phyloP scores from a whole-genome alignment of 2,797 vertebrate genomes.

The Enteromius radiatus region DNA sequence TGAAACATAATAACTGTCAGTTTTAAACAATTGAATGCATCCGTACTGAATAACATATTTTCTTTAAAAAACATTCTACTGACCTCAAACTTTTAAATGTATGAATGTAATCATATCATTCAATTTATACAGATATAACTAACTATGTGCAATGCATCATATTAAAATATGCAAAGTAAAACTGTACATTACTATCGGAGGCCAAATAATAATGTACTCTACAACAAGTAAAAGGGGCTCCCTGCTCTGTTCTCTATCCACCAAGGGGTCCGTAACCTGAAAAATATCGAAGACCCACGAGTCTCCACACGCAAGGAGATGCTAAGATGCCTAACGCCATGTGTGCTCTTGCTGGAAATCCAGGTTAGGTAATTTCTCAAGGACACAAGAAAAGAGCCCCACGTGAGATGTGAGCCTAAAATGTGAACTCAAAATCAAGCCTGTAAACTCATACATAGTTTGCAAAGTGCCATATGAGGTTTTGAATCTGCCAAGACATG shows the following conservation, averaged over 20 bases:
- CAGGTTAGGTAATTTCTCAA: slow-evolving; percentile 35
- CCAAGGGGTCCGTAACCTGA: slow-evolving; percentile 16
- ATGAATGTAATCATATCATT: neutral
- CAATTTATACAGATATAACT: neutral
- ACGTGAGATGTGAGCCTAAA: slow-evolving; percentile 19
- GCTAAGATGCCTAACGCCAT: slow-evolving; percentile 12
- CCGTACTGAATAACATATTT: neutral
- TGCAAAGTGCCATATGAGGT: neutral
- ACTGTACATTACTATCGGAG: neutral
- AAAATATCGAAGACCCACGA: slow-evolving; percentile 12
- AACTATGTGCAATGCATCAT: neutral
- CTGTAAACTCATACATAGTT: neutral
- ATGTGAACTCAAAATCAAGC: slow-evolving; percentile 8
- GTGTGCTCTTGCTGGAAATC: slow-evolving; percentile 33
- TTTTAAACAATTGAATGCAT: neutral
- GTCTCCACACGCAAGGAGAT: slow-evolving; percentile 19
- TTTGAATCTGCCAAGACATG: neutral
- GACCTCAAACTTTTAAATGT: neutral
- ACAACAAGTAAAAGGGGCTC: neutral
- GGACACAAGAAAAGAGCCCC: neutral
- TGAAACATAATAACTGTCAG: neutral
- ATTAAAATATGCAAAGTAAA: neutral
- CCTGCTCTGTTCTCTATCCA: slow-evolving; percentile 12
- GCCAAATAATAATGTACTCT: neutral
- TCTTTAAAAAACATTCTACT: neutral